Evolutionary conservation across 2,113 vertebrate genomes (phyloP).

Genomic region (Lepus europaeus): DNA sequence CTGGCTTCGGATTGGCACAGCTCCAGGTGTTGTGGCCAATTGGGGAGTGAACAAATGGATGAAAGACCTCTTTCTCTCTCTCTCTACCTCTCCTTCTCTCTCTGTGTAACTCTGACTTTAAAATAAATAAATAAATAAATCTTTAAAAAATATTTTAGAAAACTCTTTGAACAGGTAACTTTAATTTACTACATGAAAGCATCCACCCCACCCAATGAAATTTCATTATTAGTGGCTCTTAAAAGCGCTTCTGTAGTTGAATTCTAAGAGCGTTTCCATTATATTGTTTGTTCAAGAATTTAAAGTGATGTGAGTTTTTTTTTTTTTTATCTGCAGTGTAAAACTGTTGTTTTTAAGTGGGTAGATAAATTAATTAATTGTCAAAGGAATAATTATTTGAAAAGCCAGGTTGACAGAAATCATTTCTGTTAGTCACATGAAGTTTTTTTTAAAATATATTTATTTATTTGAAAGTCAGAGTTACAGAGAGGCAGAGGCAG

Average conservation of each 20-base stretch:
- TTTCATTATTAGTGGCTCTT: not conserved
- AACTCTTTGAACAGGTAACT: not conserved
- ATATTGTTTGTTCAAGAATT: not conserved
- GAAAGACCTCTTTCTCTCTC: no score
- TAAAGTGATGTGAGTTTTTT: not conserved
- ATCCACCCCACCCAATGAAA: not conserved
- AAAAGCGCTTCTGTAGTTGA: not conserved
- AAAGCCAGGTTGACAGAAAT: not conserved
- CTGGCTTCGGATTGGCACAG: no score
- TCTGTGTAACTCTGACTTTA: no score
- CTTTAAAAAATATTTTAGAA: not conserved
- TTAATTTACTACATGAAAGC: not conserved
- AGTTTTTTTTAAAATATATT: not conserved
- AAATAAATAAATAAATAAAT: no score
- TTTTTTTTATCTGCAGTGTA: not conserved
- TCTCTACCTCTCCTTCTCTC: no score
- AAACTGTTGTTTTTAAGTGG: not conserved
- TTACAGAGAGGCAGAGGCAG: no score
- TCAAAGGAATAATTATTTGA: not conserved
- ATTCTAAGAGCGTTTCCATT: slow-evolving; percentile 15
- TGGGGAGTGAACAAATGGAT: no score
- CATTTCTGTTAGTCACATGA: not conserved
- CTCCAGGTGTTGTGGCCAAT: no score
- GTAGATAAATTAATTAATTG: slow-evolving; percentile 50
- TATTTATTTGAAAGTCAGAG: not conserved